Base-by-base conservation (phyloP, 2,113 vertebrate species). In the Notothenia rossii region DNA sequence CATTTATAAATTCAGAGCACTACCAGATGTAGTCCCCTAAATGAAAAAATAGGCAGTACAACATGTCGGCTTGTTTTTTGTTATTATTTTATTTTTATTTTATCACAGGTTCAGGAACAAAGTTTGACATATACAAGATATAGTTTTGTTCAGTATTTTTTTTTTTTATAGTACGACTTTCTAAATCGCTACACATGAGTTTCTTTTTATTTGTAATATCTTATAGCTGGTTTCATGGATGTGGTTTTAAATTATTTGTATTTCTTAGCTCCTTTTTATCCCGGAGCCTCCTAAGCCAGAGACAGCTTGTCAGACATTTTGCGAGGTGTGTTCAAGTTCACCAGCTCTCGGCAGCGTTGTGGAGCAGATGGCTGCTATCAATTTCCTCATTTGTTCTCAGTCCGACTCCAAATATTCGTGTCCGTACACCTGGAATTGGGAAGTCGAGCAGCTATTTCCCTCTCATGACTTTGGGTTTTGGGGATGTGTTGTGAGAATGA, bases 291-390 rank as follows among this genome's bases (percentile, higher is more conserved):
- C 20, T 63, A 90, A 86, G 72, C 78, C 75, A 79, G 74, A 81
- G 96, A 88, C 88, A 92, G 93, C 91, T 89, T 92, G 94, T 93
- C 94, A 94, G 95, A 95, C 95, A 97, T 96, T 97, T 96, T 95
- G 93, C 91, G 94, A 92, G 94, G 94, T n/a, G 93, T 88, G 88
- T 95, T 96, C 94, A 95, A 96, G 95, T 96, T 97, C 96, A 96
- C 95, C 95, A 94, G 96, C 93, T 92, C 79, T 96, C 95, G 89
- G 96, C 95, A 95, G 93, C 95, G 87, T 95, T 95, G 93, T 92
- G 73, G 89, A 97, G 96, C 98, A 99, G 97, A 98, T 98, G 98
- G 97, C 96, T 94, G 95, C 97, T 96, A 98, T 99, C 97, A 96
- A 97, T 99, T 98, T 94, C 95, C 96, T 85, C 94, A 90, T 93